Evolutionary conservation across 53 echinoderm and acorn worm species (phyloP).

Genomic region (Paracentrotus lividus): DNA sequence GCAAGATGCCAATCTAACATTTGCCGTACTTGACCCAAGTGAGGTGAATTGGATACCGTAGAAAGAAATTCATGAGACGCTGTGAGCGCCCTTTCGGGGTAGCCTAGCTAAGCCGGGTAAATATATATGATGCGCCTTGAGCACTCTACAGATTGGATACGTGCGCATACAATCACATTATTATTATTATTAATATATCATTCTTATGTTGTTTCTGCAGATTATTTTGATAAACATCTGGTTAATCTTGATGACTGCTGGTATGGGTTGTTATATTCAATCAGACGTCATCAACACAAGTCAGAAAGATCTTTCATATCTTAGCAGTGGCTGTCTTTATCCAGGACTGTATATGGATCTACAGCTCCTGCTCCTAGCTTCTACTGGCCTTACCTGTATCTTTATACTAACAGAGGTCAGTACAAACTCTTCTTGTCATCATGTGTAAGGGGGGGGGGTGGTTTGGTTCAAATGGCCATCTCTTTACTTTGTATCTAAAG

Average conservation of each 20-base stretch:
- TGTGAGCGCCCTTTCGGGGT: no score
- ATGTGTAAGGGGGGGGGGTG: background rate
- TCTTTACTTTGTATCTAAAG: background rate
- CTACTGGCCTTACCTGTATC: conserved; percentile 90
- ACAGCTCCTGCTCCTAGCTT: conserved; percentile 82
- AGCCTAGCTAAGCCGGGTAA: no score
- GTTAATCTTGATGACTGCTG: conserved; percentile 77
- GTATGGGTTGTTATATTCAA: conserved; percentile 79
- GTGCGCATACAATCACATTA: no score
- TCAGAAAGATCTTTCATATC: conserved; percentile 94
- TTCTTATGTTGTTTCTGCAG: conserved; percentile 63
- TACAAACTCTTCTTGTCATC: background rate
- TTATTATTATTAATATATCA: no score
- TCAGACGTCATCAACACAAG: conserved; percentile 86
- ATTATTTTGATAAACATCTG: conserved; percentile 80
- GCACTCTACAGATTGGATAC: no score
- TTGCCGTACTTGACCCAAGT: no score
- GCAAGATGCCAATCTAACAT: no score
- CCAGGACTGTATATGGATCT: conserved; percentile 85
- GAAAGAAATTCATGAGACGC: no score
- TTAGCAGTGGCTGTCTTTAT: conserved; percentile 87
- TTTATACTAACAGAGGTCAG: conserved; percentile 91
- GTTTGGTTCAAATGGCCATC: background rate
- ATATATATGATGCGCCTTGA: no score
- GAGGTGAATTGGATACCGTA: no score